A percentile compares a stretch with the other conserved stretches of the same genome.
These are phyloP conservation scores for Drosophila mettleri DNA, from an alignment of 2,888 invertebrate genomes.

Conservation along the genomic window DNA sequence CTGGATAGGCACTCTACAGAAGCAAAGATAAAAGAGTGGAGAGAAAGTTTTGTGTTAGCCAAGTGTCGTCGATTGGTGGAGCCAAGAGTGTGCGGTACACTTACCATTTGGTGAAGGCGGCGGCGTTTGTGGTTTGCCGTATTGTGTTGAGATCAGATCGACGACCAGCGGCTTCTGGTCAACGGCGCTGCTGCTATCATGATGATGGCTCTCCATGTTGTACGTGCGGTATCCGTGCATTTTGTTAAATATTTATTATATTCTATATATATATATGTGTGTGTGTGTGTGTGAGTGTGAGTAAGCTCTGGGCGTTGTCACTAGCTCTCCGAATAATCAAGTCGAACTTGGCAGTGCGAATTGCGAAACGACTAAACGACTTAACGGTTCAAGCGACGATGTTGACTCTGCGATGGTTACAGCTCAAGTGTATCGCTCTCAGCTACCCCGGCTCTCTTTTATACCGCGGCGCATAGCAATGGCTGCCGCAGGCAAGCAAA, in stretches of 20 bases:
- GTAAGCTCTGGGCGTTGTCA: slow-evolving; percentile 6
- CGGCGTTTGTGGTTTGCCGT: slow-evolving; percentile 85
- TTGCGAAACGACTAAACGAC: slow-evolving; percentile 15
- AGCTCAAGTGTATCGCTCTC: slow-evolving; percentile 80
- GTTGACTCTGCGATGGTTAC: slow-evolving; percentile 73
- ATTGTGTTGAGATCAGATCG: slow-evolving; percentile 87
- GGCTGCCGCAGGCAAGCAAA: slow-evolving; percentile 62
- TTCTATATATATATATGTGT: not conserved
- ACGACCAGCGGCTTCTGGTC: slow-evolving; percentile 86
- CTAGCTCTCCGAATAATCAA: not conserved
- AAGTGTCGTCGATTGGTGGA: not conserved
- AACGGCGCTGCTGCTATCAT: slow-evolving; percentile 55
- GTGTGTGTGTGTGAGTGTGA: not conserved
- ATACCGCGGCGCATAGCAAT: slow-evolving; percentile 74
- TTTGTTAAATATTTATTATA: slow-evolving; percentile 26
- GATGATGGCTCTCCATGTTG: slow-evolving; percentile 82
- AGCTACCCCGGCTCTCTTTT: slow-evolving; percentile 76
- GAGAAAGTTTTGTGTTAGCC: slow-evolving; percentile 32
- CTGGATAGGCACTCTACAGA: slow-evolving; percentile 85
- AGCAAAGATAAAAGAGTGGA: not conserved
- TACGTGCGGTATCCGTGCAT: slow-evolving; percentile 86
- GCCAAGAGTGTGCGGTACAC: slow-evolving; percentile 30
- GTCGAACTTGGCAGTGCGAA: slow-evolving; percentile 21
- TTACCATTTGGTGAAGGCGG: slow-evolving; percentile 86
- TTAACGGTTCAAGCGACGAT: slow-evolving; percentile 42